phyloP scores from a whole-genome alignment of 2,797 vertebrate species.

The Oreortyx pictus region DNA sequence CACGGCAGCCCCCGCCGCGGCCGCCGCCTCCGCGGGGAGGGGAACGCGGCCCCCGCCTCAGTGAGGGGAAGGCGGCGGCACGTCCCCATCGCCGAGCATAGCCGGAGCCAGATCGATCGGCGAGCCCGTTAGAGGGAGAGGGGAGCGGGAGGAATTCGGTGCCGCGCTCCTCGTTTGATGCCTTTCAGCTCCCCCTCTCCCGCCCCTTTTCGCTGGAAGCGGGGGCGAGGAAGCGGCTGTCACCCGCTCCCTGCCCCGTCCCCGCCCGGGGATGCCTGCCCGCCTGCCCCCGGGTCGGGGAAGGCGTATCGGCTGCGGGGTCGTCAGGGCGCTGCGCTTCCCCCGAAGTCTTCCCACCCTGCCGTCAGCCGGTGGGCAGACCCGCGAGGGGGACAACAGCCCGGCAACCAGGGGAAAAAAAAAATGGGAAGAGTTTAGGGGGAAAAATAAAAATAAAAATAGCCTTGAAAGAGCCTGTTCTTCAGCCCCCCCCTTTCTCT shows the following conservation, averaged over 20 bases:
- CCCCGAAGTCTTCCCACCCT: not conserved
- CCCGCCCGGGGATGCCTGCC: not conserved
- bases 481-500: not conserved
- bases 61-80: constrained; percentile 34
- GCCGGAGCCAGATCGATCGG: not conserved
- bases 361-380: not conserved
- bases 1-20: constrained; percentile 85
- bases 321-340: not conserved
- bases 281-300: not conserved
- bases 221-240: constrained; percentile 5
- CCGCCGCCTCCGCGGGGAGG: constrained; percentile 82
- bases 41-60: constrained; percentile 72
- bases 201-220: not conserved
- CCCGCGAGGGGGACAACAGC: not conserved
- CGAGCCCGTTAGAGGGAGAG: constrained; percentile 9
- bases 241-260: not conserved
- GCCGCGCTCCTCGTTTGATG: constrained; percentile 51
- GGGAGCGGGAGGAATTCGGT: constrained; percentile 27
- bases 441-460: too few species aligned
- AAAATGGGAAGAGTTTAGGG: not conserved
- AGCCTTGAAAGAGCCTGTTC: not conserved
- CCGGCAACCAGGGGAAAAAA: rapidly evolving
- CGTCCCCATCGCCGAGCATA: constrained; percentile 7
- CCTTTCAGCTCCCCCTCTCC: constrained; percentile 46
- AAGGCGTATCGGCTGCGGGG: not conserved